phyloP scores from a whole-genome alignment of 2,797 vertebrate species.

The Sebastes oblongus region DNA sequence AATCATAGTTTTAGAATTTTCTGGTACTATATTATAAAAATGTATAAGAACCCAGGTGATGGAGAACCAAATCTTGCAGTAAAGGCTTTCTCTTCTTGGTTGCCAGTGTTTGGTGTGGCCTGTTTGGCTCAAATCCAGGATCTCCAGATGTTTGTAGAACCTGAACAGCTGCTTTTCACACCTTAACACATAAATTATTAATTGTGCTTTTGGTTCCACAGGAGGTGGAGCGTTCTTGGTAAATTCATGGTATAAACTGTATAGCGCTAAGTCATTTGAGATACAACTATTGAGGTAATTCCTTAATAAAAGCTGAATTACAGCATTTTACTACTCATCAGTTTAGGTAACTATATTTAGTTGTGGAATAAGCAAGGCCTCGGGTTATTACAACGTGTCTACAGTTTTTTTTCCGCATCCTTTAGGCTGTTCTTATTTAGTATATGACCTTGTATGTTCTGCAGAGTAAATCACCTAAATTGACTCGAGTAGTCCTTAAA shows the following conservation, averaged over 20 bases:
- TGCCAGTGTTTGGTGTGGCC: constrained; percentile 15
- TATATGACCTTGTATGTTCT: not conserved
- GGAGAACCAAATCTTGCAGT: not conserved
- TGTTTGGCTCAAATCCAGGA: constrained; percentile 56
- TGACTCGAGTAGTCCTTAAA: not conserved
- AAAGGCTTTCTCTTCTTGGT: not conserved
- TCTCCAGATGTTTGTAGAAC: constrained; percentile 66
- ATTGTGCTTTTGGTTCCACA: constrained; percentile 33
- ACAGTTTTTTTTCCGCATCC: too few relatives aligned
- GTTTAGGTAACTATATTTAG: not conserved
- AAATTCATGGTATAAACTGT: not conserved
- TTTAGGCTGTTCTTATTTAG: not conserved
- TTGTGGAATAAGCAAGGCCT: not conserved
- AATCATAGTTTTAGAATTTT: not conserved
- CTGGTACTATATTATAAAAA: not conserved
- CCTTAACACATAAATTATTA: constrained; percentile 55
- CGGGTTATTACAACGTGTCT: not conserved
- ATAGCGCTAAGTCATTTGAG: not conserved
- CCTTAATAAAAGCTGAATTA: not conserved
- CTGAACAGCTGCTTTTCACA: constrained; percentile 55
- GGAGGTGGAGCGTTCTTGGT: constrained; percentile 3
- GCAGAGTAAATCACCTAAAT: not conserved
- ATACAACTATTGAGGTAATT: not conserved
- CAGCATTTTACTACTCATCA: not conserved
- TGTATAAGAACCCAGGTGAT: not conserved